These are phyloP conservation scores for Drosophila emarginata DNA, from an alignment of 2,888 invertebrate genomes.

Conservation along the genomic window DNA sequence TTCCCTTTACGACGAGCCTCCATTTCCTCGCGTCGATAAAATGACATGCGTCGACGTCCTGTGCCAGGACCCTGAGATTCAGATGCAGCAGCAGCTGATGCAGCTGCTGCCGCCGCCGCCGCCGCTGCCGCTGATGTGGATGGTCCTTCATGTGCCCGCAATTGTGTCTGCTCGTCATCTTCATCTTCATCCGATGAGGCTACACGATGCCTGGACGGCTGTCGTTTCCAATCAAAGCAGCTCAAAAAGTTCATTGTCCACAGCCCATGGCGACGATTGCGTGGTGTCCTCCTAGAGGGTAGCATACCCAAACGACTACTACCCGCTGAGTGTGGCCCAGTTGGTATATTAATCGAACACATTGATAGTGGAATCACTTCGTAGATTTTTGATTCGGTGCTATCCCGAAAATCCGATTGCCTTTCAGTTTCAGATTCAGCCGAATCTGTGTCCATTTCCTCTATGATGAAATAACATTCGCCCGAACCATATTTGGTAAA, in stretches of 20 bases:
- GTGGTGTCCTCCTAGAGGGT: constrained; percentile 42
- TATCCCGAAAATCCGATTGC: constrained; percentile 76
- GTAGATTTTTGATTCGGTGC: constrained; percentile 82
- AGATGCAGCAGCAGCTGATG: constrained; percentile 39
- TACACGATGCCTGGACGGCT: constrained; percentile 33
- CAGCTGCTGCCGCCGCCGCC: constrained; percentile 56
- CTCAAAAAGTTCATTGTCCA: constrained; percentile 56
- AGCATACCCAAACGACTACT: constrained; percentile 62
- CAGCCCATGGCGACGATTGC: constrained; percentile 61
- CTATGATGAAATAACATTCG: constrained; percentile 88
- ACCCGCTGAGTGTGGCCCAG: constrained; percentile 35
- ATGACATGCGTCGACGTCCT: constrained; percentile 78
- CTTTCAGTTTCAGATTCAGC: constrained; percentile 84
- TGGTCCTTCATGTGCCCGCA: constrained; percentile 70
- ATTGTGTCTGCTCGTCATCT: constrained; percentile 79
- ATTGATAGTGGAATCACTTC: constrained; percentile 87
- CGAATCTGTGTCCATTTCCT: constrained; percentile 85
- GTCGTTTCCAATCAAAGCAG: constrained; percentile 67
- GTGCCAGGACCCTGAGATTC: not conserved
- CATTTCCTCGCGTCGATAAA: constrained; percentile 78
- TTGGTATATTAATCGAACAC: constrained; percentile 83
- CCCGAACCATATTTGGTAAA: constrained; percentile 93
- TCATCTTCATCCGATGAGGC: constrained; percentile 68
- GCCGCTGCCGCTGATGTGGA: constrained; percentile 63
- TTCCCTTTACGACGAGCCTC: constrained; percentile 81